Conservation (phyloP, 2,797 vertebrate genomes). For the Hozukius guyotensis region DNA sequence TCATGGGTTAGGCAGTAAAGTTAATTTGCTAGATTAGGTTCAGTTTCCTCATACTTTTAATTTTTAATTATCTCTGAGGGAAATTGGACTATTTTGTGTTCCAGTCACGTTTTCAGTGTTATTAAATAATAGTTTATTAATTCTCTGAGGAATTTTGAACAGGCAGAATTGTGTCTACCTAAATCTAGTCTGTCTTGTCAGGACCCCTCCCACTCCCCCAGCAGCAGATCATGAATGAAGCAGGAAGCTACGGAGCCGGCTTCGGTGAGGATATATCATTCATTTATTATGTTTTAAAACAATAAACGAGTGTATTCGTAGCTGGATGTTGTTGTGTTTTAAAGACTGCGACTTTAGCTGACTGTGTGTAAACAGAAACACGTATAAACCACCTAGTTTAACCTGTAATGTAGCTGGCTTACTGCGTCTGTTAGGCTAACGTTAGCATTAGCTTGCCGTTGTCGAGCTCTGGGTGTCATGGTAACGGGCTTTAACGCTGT, state of each 20-base stretch:
- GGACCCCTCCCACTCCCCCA: conserved; percentile 68
- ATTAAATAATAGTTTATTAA: not conserved
- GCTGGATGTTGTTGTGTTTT: not conserved
- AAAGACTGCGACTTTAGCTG: accelerated
- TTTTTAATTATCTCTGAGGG: conserved; percentile 3
- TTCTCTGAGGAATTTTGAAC: conserved; percentile 48
- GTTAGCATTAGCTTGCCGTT: not conserved
- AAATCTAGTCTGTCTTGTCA: not conserved
- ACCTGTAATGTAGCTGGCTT: conserved; percentile 30
- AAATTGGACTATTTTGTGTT: not conserved
- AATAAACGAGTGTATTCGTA: not conserved
- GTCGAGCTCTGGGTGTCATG: not conserved
- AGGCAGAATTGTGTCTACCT: conserved; percentile 61
- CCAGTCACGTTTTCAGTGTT: not conserved
- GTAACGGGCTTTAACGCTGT: no score
- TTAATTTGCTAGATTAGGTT: conserved; percentile 16
- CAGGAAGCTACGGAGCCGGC: conserved; percentile 82
- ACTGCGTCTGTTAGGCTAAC: conserved; percentile 20
- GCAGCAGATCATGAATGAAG: conserved; percentile 68
- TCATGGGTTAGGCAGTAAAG: not conserved
- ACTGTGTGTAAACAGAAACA: not conserved
- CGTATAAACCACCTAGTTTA: not conserved
- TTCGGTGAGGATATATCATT: conserved; percentile 67
- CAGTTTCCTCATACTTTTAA: not conserved
- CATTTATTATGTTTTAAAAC: not conserved